phyloP scores from a whole-genome alignment of 2,888 invertebrate species.

The Tryphoninae sp. region DNA sequence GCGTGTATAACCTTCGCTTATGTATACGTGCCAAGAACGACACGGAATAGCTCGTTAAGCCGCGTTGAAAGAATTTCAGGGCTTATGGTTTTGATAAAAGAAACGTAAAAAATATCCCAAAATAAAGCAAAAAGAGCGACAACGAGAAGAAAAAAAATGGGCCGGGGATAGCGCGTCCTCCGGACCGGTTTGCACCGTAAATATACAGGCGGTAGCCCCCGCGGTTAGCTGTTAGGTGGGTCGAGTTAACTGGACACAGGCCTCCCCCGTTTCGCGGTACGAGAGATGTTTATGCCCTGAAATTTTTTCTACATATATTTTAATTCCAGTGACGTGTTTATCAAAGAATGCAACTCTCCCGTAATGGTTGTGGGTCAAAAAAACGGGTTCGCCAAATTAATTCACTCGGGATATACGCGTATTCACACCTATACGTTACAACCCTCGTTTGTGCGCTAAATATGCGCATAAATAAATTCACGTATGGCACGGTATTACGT shows the following conservation, averaged over 20 bases:
- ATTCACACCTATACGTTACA: not conserved
- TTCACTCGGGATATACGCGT: not conserved
- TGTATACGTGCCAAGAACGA: not conserved
- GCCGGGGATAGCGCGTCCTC: slow-evolving; percentile 51
- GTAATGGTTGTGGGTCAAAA: slow-evolving; percentile 40
- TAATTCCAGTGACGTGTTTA: slow-evolving; percentile 44
- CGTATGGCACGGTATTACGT: not conserved
- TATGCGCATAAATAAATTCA: not conserved
- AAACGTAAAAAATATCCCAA: slow-evolving; percentile 20
- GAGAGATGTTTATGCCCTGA: slow-evolving; percentile 49
- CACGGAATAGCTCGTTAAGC: slow-evolving; percentile 56
- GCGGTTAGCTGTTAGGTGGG: slow-evolving; percentile 50
- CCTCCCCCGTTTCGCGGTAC: slow-evolving; percentile 11
- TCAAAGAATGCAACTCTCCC: slow-evolving; percentile 37
- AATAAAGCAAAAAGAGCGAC: not conserved
- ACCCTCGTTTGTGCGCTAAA: not conserved
- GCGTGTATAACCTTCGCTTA: too few relatives aligned
- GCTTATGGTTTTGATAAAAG: slow-evolving; percentile 55
- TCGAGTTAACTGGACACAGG: slow-evolving; percentile 54
- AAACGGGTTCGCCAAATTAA: slow-evolving; percentile 29
- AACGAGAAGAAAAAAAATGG: slow-evolving; percentile 37
- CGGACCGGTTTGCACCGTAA: slow-evolving; percentile 72
- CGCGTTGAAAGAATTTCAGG: slow-evolving; percentile 61
- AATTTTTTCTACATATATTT: slow-evolving; percentile 38
- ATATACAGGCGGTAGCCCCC: slow-evolving; percentile 69